Percentiles rank a stretch among this genome's conserved stretches.
Conservation (phyloP, 2,888 invertebrate species). For the Leptura quadrifasciata region DNA sequence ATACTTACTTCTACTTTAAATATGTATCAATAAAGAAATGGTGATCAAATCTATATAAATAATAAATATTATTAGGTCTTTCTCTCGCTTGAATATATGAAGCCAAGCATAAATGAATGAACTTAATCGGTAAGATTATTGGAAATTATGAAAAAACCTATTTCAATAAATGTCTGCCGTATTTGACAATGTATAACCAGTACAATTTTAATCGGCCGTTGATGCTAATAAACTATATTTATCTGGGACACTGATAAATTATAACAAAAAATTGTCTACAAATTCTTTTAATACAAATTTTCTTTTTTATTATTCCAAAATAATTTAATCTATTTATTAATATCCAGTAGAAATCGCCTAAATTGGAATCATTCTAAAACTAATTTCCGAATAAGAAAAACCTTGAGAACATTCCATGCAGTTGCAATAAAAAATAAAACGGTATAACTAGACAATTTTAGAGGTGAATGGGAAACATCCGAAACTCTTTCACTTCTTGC, state of each 20-base stretch:
- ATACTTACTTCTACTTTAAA: too few species aligned
- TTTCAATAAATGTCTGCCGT: too few species aligned
- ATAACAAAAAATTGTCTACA: not conserved
- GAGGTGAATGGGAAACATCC: slow-evolving; percentile 59
- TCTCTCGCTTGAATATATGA: too few species aligned
- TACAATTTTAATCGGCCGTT: not conserved
- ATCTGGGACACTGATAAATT: not conserved
- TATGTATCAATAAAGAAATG: too few species aligned
- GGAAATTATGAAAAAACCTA: too few species aligned
- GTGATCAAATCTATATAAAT: too few species aligned
- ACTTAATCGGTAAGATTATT: too few species aligned
- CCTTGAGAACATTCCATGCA: slow-evolving; percentile 46
- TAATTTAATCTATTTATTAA: not conserved
- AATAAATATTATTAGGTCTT: too few species aligned
- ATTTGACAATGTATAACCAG: not conserved
- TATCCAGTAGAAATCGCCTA: slow-evolving; percentile 1
- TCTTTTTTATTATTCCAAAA: not conserved
- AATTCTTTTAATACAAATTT: not conserved
- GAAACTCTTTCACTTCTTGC: slow-evolving; percentile 58
- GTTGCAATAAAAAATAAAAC: slow-evolving; percentile 49
- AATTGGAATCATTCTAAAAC: slow-evolving; percentile 28
- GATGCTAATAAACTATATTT: not conserved
- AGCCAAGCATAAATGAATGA: too few species aligned
- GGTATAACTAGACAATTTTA: slow-evolving; percentile 52
- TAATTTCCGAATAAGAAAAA: slow-evolving; percentile 40